Base-by-base conservation (phyloP, 2,797 vertebrate species). In the Salarias fasciatus region DNA sequence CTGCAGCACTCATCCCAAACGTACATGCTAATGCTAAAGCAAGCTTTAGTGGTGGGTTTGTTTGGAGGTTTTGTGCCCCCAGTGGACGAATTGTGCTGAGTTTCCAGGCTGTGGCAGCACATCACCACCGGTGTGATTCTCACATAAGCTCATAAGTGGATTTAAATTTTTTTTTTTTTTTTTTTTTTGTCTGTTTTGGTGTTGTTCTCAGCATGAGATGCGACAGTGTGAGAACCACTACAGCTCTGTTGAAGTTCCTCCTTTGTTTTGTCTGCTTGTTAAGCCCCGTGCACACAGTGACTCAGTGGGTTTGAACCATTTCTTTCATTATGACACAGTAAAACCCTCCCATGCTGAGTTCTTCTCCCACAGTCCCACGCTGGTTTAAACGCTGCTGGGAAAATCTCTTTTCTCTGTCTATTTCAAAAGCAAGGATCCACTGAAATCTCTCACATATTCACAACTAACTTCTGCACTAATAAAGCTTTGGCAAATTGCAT, bases 101-200 rank as follows among this genome's bases (percentile, higher is more conserved):
- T 33, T 52, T 36, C 44, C 1, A 50, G 35, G n/a, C 54, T 29
- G 31, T 58, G 49, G 63, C 44, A 12, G 72, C 64, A 71, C 47
- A 35, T 45, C 5, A 5, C 35, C 47, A 38, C 68, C 68, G 61
- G 68, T 62, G 72, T 76, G 51, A 73, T 47, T 63, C 65, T 72
- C 60, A 85, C 70, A 57, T 83, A 66, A 84, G 54, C 82, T 67
- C 59, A 31, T 89, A 71, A 87, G 56, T 62, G 69, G 81, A 80
- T 84, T 52, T 84, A 56, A 45, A 72, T 77, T 65, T 82, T 82
- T 63, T 72, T 54, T 43, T 47, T 72, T 54, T 68, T 2, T 57
- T 5, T 61, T 31, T 24, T 61, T 38, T 72, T 43, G 47, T 72
- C 52, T 66, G 2, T 62, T 4, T n/a, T 63, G 31, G 18, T 60